Evolutionary conservation across 2,113 vertebrate species (phyloP), one percentile per base, ranked within the genome.

Genomic region (Reinhardtius hippoglossoides): DNA sequence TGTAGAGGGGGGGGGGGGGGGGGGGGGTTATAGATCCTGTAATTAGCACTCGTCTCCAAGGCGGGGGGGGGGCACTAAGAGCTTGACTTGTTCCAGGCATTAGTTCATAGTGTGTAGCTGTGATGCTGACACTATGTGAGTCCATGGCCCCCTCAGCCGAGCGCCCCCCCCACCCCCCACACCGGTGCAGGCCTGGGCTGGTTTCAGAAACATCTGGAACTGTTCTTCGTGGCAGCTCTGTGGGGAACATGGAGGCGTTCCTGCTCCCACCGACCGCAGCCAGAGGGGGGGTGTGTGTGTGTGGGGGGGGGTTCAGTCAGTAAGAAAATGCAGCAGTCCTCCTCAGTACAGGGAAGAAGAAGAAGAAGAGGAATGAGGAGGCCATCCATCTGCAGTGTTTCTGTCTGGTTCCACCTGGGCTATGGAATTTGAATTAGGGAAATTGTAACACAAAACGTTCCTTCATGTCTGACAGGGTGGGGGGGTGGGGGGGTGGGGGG

Each of bases 131-230:
- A 40, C 37, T 10, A 40, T 9, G 10, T 40, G 37, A 40, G 35
- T 37, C 35, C 35, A 46, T 5, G 13, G 46, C 18, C 46, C 46
- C 16, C 46, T 48, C 46, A 16, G 46, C 16, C 3, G 46, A 48
- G 46, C 46, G 46, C 15, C 46, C 46, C 50, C 18, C 50, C n/a
- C 48, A 52, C 3, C 15, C 46, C 50, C 7, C 50, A 52, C 50
- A 52, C 14, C 15, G 46, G 46, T 4, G 46, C 77, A 66, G 67
- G 74, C 21, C 62, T 37, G 58, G 55, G 68, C 78, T 66, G 50
- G 72, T 72, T 26, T 24, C 44, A 63, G 37, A 61, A 90, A 89
- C 87, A 91, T 91, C 88, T 92, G 90, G 92, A 93, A 88, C 2
- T 58, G 71, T 35, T 92, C 80, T 75, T 40, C 73, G 71, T 73